These are phyloP conservation scores for Spermophilus dauricus DNA, from an alignment of 2,113 vertebrate genomes.

Conservation along the genomic window DNA sequence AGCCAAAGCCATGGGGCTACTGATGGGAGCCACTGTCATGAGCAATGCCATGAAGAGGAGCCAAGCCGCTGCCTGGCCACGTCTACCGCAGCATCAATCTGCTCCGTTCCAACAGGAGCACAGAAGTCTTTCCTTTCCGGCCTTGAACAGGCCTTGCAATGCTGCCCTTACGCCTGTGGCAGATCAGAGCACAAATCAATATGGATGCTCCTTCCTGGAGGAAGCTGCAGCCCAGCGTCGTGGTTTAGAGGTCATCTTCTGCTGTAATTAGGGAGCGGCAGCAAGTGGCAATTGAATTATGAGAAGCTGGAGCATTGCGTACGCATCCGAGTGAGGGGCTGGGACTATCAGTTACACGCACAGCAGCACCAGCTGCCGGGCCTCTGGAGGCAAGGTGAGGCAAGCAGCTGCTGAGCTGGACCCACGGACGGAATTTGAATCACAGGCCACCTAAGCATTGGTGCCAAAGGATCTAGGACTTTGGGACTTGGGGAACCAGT, in stretches of 20 bases:
- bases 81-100: not conserved
- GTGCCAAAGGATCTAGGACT: not conserved
- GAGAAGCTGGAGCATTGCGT: not conserved
- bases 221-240: not conserved
- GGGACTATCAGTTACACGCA: accelerated
- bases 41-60: not conserved
- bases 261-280: not conserved
- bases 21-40: not conserved
- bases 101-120: not conserved
- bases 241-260: not conserved
- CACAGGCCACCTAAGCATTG: not conserved
- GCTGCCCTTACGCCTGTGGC: not conserved
- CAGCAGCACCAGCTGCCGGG: not conserved
- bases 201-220: not conserved
- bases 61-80: not conserved
- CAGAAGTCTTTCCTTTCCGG: conserved; percentile 33
- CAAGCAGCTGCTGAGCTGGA: not conserved
- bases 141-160: not conserved
- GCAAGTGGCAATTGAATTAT: not conserved
- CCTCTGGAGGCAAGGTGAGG: not conserved
- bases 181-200: not conserved
- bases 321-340: not conserved
- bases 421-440: not conserved
- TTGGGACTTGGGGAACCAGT: not conserved
- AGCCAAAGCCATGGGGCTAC: not conserved